A percentile compares a stretch with the other conserved stretches of the same genome.
Conservation (phyloP, 2,888 invertebrate genomes). For the Chloroclysta siterata region DNA sequence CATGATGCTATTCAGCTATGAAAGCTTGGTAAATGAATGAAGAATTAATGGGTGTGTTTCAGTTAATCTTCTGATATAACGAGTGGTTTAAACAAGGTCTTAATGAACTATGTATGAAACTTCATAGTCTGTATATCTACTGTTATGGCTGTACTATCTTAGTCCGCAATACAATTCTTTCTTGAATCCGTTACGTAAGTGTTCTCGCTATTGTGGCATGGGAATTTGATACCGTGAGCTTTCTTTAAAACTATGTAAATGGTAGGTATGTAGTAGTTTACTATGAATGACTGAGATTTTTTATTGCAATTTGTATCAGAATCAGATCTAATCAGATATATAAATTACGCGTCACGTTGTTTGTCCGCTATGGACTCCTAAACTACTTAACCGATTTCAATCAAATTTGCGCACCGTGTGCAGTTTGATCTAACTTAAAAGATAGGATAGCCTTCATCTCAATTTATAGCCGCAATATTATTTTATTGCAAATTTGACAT, state of each 20-base stretch:
- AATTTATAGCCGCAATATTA: no score
- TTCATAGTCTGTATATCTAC: no score
- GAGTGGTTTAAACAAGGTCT: not conserved
- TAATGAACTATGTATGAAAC: not conserved
- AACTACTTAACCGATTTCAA: no score
- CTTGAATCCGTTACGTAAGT: constrained; percentile 35
- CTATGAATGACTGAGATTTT: constrained; percentile 7
- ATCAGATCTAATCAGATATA: no score
- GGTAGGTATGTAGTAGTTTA: constrained; percentile 14
- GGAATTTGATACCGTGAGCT: constrained; percentile 54
- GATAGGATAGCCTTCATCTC: no score
- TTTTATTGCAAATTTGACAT: no score
- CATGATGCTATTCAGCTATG: constrained; percentile 2
- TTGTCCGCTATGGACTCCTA: no score
- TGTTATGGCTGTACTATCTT: not conserved
- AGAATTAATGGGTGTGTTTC: constrained; percentile 1
- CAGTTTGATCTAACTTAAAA: no score
- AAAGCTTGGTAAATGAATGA: not conserved
- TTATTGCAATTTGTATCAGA: constrained; percentile 1
- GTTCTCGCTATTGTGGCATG: constrained; percentile 62
- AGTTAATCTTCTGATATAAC: not conserved
- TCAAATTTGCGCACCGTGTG: no score
- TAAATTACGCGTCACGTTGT: no score
- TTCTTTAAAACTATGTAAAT: constrained; percentile 55
- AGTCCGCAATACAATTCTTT: not conserved